These are phyloP conservation scores for Drosophila parabipectinata DNA, from an alignment of 1,140 invertebrate genomes.

Conservation along the genomic window DNA sequence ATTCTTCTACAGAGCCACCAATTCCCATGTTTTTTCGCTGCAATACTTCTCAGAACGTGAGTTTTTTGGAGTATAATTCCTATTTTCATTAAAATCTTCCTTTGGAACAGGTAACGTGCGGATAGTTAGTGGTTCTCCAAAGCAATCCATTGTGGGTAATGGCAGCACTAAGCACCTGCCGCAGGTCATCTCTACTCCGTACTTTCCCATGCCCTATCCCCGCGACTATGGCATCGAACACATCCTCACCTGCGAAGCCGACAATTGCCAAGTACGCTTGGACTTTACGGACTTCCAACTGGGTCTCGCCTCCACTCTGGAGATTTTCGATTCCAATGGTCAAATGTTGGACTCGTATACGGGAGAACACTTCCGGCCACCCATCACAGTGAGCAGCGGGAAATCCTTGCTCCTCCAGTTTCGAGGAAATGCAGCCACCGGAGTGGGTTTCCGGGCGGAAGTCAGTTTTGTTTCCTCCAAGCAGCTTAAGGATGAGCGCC, in stretches of 20 bases:
- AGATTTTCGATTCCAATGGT: slow-evolving; percentile 90
- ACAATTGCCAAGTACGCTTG: slow-evolving; percentile 87
- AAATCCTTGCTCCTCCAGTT: slow-evolving; percentile 88
- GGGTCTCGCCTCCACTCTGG: slow-evolving; percentile 88
- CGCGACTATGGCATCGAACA: slow-evolving; percentile 89
- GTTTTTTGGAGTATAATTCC: slow-evolving; percentile 40
- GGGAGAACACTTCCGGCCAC: slow-evolving; percentile 89
- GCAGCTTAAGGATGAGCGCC: slow-evolving; percentile 84
- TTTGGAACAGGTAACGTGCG: slow-evolving; percentile 86
- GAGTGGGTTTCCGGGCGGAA: slow-evolving; percentile 88
- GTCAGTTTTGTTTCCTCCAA: slow-evolving; percentile 87
- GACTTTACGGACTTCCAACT: slow-evolving; percentile 90
- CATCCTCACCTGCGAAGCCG: slow-evolving; percentile 86
- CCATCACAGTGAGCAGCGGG: slow-evolving; percentile 88
- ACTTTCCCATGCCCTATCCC: slow-evolving; percentile 89
- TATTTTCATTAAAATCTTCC: not conserved
- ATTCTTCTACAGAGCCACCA: slow-evolving; percentile 87
- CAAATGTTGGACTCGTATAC: slow-evolving; percentile 88
- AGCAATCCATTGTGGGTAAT: slow-evolving; percentile 65
- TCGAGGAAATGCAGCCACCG: slow-evolving; percentile 89
- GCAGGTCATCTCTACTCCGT: slow-evolving; percentile 86
- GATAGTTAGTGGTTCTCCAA: slow-evolving; percentile 85
- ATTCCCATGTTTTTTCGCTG: slow-evolving; percentile 88
- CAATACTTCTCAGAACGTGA: slow-evolving; percentile 88
- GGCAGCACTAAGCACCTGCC: slow-evolving; percentile 66